Conservation (phyloP, 2,888 invertebrate genomes). For the Cephus rjabovi region DNA sequence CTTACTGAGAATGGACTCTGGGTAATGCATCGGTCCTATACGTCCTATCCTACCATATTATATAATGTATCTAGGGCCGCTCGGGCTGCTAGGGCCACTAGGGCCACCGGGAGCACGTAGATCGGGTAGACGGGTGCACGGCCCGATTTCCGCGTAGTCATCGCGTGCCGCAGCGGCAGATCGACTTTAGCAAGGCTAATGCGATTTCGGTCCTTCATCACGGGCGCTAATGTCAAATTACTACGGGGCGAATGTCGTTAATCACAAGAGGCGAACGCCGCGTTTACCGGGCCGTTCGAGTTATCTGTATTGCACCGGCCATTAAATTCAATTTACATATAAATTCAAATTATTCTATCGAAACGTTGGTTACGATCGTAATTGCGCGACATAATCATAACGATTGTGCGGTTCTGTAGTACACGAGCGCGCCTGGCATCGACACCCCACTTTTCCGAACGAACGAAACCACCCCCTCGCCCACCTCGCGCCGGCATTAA, state of each 20-base stretch:
- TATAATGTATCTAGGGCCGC: not conserved
- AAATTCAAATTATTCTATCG: slow-evolving; percentile 60
- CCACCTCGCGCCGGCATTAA: not conserved
- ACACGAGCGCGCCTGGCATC: slow-evolving; percentile 20
- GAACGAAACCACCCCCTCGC: not conserved
- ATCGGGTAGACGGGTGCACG: not conserved
- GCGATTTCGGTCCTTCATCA: slow-evolving; percentile 46
- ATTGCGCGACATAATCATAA: slow-evolving; percentile 46
- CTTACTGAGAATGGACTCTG: not conserved
- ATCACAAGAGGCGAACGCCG: slow-evolving; percentile 45
- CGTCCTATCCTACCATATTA: not conserved
- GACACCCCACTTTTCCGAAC: not conserved
- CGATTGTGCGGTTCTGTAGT: slow-evolving; percentile 32
- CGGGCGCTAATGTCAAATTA: slow-evolving; percentile 49
- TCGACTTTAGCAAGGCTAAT: slow-evolving; percentile 35
- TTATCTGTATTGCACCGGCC: slow-evolving; percentile 52
- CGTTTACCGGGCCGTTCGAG: slow-evolving; percentile 26
- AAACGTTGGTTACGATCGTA: slow-evolving; percentile 49
- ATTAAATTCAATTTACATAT: slow-evolving; percentile 64
- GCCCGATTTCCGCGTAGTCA: not conserved
- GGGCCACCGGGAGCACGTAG: not conserved
- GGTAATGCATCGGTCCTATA: not conserved
- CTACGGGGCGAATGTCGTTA: slow-evolving; percentile 47
- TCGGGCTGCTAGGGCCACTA: too few relatives aligned
- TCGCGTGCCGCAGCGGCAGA: slow-evolving; percentile 7